phyloP scores from a whole-genome alignment of 2,797 vertebrate genomes.

The Anas acuta region DNA sequence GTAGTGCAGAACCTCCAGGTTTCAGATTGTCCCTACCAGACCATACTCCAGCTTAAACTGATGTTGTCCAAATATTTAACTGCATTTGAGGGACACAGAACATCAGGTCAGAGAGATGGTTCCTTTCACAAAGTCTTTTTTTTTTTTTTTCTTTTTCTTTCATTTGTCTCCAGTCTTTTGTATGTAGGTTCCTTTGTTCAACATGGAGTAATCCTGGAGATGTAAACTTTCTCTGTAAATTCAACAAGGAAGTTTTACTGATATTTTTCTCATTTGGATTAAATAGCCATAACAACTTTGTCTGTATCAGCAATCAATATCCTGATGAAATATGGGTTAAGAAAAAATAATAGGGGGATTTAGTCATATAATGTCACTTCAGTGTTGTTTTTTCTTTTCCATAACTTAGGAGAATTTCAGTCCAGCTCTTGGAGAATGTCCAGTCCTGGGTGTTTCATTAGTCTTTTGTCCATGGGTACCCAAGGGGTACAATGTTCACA shows the following conservation, averaged over 20 bases:
- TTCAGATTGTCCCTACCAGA: neutral
- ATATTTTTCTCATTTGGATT: neutral
- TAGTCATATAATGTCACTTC: neutral
- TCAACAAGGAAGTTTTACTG: neutral
- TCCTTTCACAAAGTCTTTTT: neutral
- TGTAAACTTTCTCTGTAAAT: neutral
- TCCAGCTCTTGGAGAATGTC: neutral
- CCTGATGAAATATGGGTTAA: neutral
- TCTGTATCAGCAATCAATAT: neutral
- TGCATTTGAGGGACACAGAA: neutral
- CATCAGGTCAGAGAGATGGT: rapidly evolving
- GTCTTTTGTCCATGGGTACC: neutral
- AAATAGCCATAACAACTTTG: neutral
- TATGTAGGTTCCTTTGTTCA: neutral
- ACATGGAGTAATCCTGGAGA: neutral
- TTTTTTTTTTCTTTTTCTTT: neutral
- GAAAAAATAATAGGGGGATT: neutral
- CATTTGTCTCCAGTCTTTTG: neutral
- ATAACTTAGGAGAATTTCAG: neutral
- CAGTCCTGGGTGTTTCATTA: neutral
- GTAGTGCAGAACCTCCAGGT: neutral
- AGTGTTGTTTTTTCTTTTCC: neutral
- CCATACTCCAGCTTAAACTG: neutral
- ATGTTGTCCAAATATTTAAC: neutral
- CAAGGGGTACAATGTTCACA: neutral